Base-by-base conservation (phyloP, 2,113 vertebrate genomes). In the Accipiter cooperii region DNA sequence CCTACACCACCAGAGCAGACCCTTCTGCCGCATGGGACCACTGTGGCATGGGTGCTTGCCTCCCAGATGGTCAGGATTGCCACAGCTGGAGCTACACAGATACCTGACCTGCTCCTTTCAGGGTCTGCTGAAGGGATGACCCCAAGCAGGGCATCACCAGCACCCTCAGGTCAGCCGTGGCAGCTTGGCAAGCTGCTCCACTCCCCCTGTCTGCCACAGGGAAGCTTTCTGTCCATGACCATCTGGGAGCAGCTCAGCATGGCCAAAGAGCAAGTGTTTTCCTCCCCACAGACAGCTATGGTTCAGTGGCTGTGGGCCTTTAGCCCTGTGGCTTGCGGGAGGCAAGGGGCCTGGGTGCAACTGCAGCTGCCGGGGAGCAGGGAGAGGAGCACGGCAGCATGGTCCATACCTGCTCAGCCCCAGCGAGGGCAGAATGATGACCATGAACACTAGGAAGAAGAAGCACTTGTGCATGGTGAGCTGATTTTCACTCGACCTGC, bases 391-490 rank as follows among this genome's bases (percentile, higher is more conserved):
- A 4, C 0, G 1, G 42, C 16, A 68, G 51, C 8, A 42, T 75
- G 46, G 9, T 52, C 51, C 2, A 1, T 99, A 99, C 99, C 99
- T 99, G 96, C 99, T 99, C 58, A 99, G 98, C 47, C 99, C 99
- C 89, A 99, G 98, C 0, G 99, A 99, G 52, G 99, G 99, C 93
- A 99, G 98, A 94, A 99, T 99, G 97, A 99, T 99, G 86, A 99
- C 99, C 99, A 99, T 99, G 97, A 99, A 99, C 77, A 99, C 98
- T 96, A 99, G 97, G 78, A 99, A 99, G 84, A 99, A 97, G 93
- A 99, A 99, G 96, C 99, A 99, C 94, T 99, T 99, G 97, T 99
- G 98, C 98, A 99, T 99, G 13, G 99, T 99, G 73, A 99, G 97
- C 96, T 99, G 99, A 96, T 99, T 99, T 97, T 99, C 98, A 96